Evolutionary conservation across 1,140 invertebrate genomes (phyloP).

Genomic region (Eumeta japonica): DNA sequence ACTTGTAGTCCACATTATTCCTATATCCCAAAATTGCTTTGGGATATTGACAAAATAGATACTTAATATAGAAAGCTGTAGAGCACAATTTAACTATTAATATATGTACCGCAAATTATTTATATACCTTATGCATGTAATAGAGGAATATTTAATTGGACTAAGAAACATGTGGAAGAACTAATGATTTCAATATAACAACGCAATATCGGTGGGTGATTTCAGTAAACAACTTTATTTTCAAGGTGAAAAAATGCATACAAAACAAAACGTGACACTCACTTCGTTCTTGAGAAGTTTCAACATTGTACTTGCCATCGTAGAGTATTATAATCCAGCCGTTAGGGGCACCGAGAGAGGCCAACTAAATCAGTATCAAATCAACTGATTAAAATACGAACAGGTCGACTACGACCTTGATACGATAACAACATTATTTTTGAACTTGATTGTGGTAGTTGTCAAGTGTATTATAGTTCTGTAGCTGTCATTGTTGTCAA

Average conservation of each 20-base stretch:
- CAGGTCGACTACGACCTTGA: conserved; percentile 50
- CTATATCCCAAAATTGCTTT: background rate
- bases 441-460: too few species aligned
- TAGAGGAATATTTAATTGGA: too few species aligned
- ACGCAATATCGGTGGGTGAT: too few species aligned
- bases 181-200: too few species aligned
- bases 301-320: conserved; percentile 39
- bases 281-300: conserved; percentile 49
- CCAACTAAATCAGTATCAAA: conserved; percentile 13
- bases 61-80: background rate
- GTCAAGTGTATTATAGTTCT: conserved; percentile 18
- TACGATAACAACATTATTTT: conserved; percentile 52
- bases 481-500: too few species aligned
- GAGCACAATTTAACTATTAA: background rate
- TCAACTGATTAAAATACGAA: conserved; percentile 49
- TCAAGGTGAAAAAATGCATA: conserved; percentile 5
- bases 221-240: background rate
- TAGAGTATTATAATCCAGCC: conserved; percentile 7
- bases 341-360: conserved; percentile 15
- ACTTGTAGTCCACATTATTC: background rate
- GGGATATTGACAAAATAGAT: background rate
- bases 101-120: background rate
- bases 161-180: too few species aligned
- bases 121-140: background rate
- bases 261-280: conserved; percentile 17